Evolutionary conservation across 2,888 invertebrate species (phyloP).

Genomic region (Megaustenia siamemsis): DNA sequence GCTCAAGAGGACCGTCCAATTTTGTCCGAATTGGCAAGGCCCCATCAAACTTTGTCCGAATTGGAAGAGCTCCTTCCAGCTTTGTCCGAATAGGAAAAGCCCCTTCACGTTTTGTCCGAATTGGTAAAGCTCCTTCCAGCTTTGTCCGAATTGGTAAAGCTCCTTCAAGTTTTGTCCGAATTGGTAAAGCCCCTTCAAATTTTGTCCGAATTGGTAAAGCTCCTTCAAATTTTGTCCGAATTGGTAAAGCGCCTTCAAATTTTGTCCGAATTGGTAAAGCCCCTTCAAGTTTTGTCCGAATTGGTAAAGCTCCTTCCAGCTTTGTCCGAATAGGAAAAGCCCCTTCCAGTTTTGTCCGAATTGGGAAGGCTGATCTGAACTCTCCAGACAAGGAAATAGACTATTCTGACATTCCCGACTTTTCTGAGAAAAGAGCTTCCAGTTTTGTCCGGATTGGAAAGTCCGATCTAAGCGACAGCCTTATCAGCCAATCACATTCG

Average conservation of each 20-base stretch:
- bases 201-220: slow-evolving; percentile 55
- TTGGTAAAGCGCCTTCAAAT: slow-evolving; percentile 49
- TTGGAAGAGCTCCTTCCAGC: slow-evolving; percentile 54
- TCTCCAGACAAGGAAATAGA: background rate
- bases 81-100: slow-evolving; percentile 60
- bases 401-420: background rate
- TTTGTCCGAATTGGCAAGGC: slow-evolving; percentile 55
- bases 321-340: slow-evolving; percentile 53
- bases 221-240: slow-evolving; percentile 49
- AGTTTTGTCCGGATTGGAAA: slow-evolving; percentile 59
- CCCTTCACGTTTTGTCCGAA: slow-evolving; percentile 49
- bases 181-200: slow-evolving; percentile 52
- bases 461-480: background rate
- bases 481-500: background rate
- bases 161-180: slow-evolving; percentile 53
- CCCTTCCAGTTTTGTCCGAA: slow-evolving; percentile 56
- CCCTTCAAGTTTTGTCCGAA: slow-evolving; percentile 47
- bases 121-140: slow-evolving; percentile 48
- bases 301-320: slow-evolving; percentile 47
- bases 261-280: slow-evolving; percentile 54
- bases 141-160: slow-evolving; percentile 30
- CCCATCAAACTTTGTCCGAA: slow-evolving; percentile 55
- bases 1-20: slow-evolving; percentile 48
- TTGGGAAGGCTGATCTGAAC: slow-evolving; percentile 50
- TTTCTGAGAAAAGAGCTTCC: slow-evolving; percentile 53